A percentile compares a stretch with the other conserved stretches of the same genome.
Conservation (phyloP, 2,797 vertebrate genomes). For the Macrochelys suwanniensis region DNA sequence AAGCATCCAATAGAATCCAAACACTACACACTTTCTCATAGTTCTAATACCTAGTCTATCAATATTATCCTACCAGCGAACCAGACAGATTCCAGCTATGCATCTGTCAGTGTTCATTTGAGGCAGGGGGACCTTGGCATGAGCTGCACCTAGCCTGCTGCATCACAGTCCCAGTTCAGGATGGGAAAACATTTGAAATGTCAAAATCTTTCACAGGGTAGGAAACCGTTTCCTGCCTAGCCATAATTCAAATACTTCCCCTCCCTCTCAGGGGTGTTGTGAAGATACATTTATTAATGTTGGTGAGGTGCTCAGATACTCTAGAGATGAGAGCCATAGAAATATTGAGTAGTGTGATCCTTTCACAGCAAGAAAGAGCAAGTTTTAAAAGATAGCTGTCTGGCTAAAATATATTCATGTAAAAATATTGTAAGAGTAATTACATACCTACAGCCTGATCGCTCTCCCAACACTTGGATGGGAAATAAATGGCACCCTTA, state of each 20-base stretch:
- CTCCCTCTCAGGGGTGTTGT: not conserved
- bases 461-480: not conserved
- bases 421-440: not conserved
- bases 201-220: not conserved
- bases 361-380: not conserved
- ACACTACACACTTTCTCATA: not conserved
- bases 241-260: not conserved
- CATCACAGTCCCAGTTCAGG: not conserved
- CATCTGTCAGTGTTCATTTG: not conserved
- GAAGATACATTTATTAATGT: not conserved
- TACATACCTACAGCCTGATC: not conserved
- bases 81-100: not conserved
- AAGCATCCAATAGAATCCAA: not conserved
- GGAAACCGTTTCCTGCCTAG: not conserved
- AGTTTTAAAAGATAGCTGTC: not conserved
- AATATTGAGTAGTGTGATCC: not conserved
- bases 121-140: not conserved
- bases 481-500: not conserved
- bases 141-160: not conserved
- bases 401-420: not conserved
- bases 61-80: not conserved
- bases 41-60: not conserved
- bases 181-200: not conserved
- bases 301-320: not conserved
- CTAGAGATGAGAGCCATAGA: rapidly evolving